These are phyloP conservation scores for Cyanoderma ruficeps DNA, from an alignment of 2,113 vertebrate genomes.

Conservation along the genomic window DNA sequence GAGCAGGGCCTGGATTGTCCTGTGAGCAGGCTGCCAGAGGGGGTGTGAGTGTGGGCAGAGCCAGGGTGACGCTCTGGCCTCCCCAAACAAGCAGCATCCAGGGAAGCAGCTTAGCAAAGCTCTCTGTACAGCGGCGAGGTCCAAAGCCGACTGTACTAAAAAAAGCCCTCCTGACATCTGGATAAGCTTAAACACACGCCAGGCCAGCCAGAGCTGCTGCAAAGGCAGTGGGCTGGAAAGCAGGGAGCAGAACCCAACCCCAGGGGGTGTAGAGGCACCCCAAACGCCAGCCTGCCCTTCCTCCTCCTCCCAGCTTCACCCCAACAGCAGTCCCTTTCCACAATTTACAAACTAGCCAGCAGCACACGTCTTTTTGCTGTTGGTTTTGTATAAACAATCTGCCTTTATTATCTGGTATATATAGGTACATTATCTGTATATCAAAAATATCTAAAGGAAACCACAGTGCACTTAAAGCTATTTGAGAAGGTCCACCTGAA, in stretches of 20 bases:
- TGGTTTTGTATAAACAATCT: slow-evolving; percentile 39
- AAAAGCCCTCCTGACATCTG: slow-evolving; percentile 56
- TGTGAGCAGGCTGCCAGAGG: neutral
- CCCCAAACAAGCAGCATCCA: slow-evolving; percentile 14
- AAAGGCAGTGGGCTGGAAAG: neutral
- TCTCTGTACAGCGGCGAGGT: rapidly evolving
- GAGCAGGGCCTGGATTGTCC: neutral
- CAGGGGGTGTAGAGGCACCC: neutral
- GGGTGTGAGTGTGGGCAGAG: neutral
- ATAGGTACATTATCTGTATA: neutral
- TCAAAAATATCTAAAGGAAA: slow-evolving; percentile 39
- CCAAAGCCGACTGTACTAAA: slow-evolving; percentile 52
- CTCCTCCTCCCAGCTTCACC: neutral
- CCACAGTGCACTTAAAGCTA: slow-evolving; percentile 26
- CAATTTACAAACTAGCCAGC: rapidly evolving
- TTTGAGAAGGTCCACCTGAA: slow-evolving; percentile 23
- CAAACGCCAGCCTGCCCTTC: neutral
- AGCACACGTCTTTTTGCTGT: neutral
- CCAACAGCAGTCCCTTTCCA: neutral
- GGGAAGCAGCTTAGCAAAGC: slow-evolving; percentile 11
- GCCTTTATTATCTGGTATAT: slow-evolving; percentile 40
- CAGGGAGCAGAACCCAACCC: neutral
- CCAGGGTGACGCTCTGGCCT: neutral
- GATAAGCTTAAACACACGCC: neutral
- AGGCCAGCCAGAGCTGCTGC: neutral